Percentiles rank a stretch among this genome's conserved stretches.
These are phyloP conservation scores for Tangara arthus DNA, from an alignment of 2,797 vertebrate species.

Conservation along the genomic window DNA sequence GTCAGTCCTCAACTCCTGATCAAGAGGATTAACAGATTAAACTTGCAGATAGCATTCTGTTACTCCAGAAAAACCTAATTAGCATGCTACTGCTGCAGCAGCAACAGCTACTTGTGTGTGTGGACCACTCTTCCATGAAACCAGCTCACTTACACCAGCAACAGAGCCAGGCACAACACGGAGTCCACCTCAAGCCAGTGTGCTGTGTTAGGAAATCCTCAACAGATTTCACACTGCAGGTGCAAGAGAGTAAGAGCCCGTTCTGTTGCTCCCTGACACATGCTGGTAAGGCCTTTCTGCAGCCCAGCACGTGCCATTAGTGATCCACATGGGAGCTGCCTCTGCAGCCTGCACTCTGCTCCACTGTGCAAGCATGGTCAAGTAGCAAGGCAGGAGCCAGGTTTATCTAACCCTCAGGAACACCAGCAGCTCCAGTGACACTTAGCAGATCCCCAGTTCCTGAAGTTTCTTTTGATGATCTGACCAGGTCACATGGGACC, in stretches of 20 bases:
- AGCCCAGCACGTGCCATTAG: fast-evolving
- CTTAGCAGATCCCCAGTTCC: background rate
- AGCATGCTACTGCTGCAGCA: background rate
- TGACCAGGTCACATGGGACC: background rate
- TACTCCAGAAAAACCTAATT: background rate
- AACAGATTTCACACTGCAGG: background rate
- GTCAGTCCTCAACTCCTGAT: background rate
- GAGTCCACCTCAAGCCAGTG: background rate
- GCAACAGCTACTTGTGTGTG: background rate
- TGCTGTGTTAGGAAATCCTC: background rate
- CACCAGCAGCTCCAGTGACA: fast-evolving
- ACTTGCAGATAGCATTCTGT: background rate
- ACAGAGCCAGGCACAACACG: background rate
- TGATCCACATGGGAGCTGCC: background rate
- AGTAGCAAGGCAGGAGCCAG: background rate
- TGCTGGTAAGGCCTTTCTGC: background rate
- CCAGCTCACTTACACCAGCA: background rate
- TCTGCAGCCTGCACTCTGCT: background rate
- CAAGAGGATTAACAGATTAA: background rate
- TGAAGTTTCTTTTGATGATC: background rate
- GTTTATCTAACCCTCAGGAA: background rate
- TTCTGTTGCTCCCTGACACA: background rate
- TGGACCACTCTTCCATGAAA: background rate
- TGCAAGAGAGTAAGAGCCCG: background rate
- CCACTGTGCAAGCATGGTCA: background rate